phyloP scores from a whole-genome alignment of 2,797 vertebrate species.

The Myotis pilosus region DNA sequence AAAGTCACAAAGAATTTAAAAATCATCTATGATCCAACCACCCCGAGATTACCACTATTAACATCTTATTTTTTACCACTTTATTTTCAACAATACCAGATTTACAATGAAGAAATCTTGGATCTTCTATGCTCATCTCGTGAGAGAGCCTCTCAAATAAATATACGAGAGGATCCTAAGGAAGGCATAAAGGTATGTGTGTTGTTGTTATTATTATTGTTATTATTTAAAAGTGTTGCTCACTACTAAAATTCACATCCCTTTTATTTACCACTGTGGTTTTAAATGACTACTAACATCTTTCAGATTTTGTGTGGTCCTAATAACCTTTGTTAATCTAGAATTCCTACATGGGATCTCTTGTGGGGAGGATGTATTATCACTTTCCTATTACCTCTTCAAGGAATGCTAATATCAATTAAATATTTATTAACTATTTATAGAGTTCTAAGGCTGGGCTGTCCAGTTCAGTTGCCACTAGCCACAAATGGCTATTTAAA shows the following conservation, averaged over 20 bases:
- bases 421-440: constrained; percentile 46
- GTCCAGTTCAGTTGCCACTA: background rate
- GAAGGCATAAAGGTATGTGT: constrained; percentile 94
- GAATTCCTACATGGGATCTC: constrained; percentile 29
- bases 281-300: constrained; percentile 34
- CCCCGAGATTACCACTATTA: background rate
- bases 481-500: constrained; percentile 25
- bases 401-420: constrained; percentile 38
- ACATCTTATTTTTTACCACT: constrained; percentile 28
- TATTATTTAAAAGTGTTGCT: constrained; percentile 39
- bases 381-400: constrained; percentile 41
- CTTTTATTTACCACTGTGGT: constrained; percentile 40
- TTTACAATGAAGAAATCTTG: constrained; percentile 97
- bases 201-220: constrained; percentile 33
- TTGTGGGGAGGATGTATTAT: background rate
- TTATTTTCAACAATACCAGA: constrained; percentile 83
- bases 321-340: constrained; percentile 47
- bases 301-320: constrained; percentile 26
- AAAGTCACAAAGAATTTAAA: constrained; percentile 1
- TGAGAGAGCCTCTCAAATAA: constrained; percentile 89
- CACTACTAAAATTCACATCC: constrained; percentile 14
- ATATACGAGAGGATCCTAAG: constrained; percentile 96
- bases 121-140: constrained; percentile 91
- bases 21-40: background rate
- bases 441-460: constrained; percentile 3